Evolutionary conservation across 2,797 vertebrate species (phyloP).

Genomic region (Serranus cabrilla): DNA sequence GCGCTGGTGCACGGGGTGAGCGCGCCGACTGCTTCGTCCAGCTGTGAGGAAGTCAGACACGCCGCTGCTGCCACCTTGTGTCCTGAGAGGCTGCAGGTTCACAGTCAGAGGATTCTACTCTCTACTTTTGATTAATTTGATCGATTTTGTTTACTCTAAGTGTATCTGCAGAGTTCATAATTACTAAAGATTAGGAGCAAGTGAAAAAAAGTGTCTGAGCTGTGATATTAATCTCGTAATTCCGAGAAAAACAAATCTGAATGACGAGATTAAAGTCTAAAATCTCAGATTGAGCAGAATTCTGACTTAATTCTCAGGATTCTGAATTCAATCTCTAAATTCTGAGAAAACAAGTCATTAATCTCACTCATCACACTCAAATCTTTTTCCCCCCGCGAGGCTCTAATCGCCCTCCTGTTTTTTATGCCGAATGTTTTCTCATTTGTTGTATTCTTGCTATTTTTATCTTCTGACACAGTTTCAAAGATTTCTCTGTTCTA

Average conservation of each 20-base stretch:
- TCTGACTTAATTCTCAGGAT: slow-evolving; percentile 10
- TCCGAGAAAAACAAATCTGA: slow-evolving; percentile 28
- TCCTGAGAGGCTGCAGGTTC: slow-evolving; percentile 14
- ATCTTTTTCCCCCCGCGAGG: not conserved
- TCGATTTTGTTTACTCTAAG: not conserved
- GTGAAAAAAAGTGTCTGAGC: not conserved
- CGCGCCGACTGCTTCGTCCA: slow-evolving; percentile 48
- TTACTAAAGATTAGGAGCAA: slow-evolving; percentile 13
- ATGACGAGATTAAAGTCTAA: slow-evolving; percentile 25
- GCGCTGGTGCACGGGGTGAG: slow-evolving; percentile 32
- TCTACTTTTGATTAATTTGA: not conserved
- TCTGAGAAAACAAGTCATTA: slow-evolving; percentile 26
- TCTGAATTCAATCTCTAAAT: not conserved
- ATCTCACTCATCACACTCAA: not conserved
- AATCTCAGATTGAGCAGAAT: slow-evolving; percentile 10
- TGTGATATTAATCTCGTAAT: slow-evolving; percentile 8
- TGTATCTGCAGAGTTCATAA: not conserved
- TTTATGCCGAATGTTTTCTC: not conserved
- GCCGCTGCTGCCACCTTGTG: slow-evolving; percentile 89
- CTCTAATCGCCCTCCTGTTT: slow-evolving; percentile 5
- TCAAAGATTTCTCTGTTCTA: not conserved
- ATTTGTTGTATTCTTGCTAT: slow-evolving; percentile 16
- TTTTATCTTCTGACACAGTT: slow-evolving; percentile 21
- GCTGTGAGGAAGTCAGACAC: slow-evolving; percentile 47
- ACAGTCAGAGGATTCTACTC: not conserved